Base-by-base conservation (phyloP, 2,113 vertebrate genomes). In the Spea multiplicata region DNA sequence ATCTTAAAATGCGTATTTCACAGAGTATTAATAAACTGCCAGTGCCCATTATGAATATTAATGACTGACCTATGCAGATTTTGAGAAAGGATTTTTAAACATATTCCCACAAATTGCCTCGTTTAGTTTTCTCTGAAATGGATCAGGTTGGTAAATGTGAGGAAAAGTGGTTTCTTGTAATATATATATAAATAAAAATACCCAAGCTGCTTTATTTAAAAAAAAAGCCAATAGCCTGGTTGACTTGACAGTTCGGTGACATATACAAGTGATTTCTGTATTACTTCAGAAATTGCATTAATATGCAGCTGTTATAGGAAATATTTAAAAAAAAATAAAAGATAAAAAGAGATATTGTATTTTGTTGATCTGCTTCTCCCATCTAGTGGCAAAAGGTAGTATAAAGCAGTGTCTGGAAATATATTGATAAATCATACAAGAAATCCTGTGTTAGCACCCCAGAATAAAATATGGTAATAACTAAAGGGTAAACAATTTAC, bases 311-410 rank as follows among this genome's bases (percentile, higher is more conserved):
- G 78, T 80, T 80, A 80, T 61, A 74, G 78, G 64, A 68, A 74
- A 53, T 74, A 73, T 73, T 73, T 67, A 66, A 79, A 77, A 79
- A 67, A 49, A 73, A 10, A 80, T 50, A 50, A 50, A 50, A 69
- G 17, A 17, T 16, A 71, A 64, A 80, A 80, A 50, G 73, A 73
- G 62, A 55, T 0, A 30, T 46, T 30, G 4, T 45, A 30, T 82
- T 90, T 87, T 85, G 69, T 87, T 86, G 89, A 92, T 86, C 83
- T 89, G 83, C 88, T 91, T 91, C 90, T 89, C 83, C 91, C 92
- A 91, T 87, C 92, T 93, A 91, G 91, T 87, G 92, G 91, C 83
- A 86, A 89, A 66, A 87, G 84, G 81, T 68, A 84, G 80, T 76
- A 91, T 91, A 81, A 87, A 84, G 80, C 84, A 83, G 80, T 16